Percentiles rank a stretch among this genome's conserved stretches.
phyloP scores from a whole-genome alignment of 2,888 invertebrate species.

The Leptinotarsa juncta region DNA sequence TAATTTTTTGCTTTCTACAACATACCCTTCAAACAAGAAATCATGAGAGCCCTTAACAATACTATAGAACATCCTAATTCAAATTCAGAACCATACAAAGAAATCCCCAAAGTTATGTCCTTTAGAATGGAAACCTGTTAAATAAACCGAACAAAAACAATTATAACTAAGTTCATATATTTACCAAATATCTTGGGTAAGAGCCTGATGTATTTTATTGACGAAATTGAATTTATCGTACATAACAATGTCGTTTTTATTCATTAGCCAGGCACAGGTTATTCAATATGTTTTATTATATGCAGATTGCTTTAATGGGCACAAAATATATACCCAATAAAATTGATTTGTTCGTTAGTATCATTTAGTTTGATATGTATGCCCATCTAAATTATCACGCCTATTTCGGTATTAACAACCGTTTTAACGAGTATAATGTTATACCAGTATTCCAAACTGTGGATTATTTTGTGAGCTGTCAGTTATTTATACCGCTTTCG shows the following conservation, averaged over 20 bases:
- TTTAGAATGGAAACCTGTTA: too few relatives aligned
- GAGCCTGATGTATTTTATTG: neutral
- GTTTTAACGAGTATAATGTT: neutral
- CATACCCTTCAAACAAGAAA: too few relatives aligned
- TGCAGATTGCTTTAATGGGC: neutral
- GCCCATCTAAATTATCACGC: neutral
- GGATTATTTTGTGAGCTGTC: neutral
- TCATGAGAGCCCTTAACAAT: too few relatives aligned
- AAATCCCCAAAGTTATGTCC: too few relatives aligned
- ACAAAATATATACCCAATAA: conserved; percentile 13
- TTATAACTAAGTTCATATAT: neutral
- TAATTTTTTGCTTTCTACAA: too few relatives aligned
- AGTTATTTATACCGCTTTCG: neutral
- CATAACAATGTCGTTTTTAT: neutral
- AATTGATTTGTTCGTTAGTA: neutral
- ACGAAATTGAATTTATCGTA: neutral
- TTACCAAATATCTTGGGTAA: too few relatives aligned
- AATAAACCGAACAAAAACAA: neutral
- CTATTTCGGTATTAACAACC: neutral
- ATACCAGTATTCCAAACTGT: neutral
- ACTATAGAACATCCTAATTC: too few relatives aligned
- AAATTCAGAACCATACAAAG: too few relatives aligned
- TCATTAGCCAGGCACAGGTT: neutral
- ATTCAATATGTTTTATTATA: conserved; percentile 3
- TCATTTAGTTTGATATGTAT: neutral